phyloP scores from a whole-genome alignment of 1,140 invertebrate genomes.

The Hirudo medicinalis region DNA sequence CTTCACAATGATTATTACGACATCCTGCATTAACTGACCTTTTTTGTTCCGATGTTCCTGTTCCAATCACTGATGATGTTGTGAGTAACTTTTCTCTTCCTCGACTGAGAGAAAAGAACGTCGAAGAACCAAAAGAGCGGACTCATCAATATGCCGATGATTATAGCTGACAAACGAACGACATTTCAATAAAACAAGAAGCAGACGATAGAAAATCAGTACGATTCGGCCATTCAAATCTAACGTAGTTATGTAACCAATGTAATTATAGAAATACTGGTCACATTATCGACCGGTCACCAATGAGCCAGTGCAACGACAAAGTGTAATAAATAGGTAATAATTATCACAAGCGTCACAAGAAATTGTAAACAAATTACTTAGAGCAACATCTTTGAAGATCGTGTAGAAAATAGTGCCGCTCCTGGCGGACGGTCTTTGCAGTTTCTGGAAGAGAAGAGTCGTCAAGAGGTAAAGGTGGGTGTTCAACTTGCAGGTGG shows the following conservation, averaged over 20 bases:
- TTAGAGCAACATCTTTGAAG: neutral
- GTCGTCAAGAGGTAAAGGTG: neutral
- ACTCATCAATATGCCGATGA: neutral
- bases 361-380: neutral
- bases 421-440: neutral
- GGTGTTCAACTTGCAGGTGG: neutral
- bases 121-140: neutral
- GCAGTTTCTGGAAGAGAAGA: neutral
- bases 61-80: slow-evolving; percentile 11
- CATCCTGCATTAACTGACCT: too few relatives aligned
- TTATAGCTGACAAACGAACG: neutral
- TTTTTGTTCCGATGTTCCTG: neutral
- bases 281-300: neutral
- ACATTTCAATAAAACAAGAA: too few relatives aligned
- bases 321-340: too few relatives aligned
- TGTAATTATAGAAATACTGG: neutral
- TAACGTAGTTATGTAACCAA: too few relatives aligned
- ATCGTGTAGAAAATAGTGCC: neutral
- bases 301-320: too few relatives aligned
- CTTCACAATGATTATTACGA: too few relatives aligned
- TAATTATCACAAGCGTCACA: too few relatives aligned
- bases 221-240: too few relatives aligned
- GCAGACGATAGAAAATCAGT: too few relatives aligned
- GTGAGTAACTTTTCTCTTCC: neutral
- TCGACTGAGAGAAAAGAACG: neutral